Conservation (phyloP, 2,113 vertebrate species). For the Ariopsis seemanni region DNA sequence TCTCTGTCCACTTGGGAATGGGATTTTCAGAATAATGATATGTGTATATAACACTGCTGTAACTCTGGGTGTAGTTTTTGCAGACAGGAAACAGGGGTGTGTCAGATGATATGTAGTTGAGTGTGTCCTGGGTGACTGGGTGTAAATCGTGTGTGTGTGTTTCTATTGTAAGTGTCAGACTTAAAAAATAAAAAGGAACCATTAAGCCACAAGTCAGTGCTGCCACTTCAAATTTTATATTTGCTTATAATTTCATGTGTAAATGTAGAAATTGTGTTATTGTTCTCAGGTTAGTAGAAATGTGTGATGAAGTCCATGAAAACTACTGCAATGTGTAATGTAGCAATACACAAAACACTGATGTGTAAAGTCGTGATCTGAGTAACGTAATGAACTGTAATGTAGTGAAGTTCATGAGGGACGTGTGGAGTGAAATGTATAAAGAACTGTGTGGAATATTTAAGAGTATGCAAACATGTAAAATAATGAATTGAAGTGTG, state of each 20-base stretch:
- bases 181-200: not conserved
- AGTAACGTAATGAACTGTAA: not conserved
- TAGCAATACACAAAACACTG: not conserved
- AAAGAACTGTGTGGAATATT: not conserved
- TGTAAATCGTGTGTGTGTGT: constrained; percentile 14
- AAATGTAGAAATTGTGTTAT: not conserved
- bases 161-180: not conserved
- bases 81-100: constrained; percentile 18
- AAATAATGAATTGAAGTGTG: not conserved
- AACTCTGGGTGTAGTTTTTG: constrained; percentile 19
- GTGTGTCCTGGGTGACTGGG: constrained; percentile 1
- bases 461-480: not conserved
- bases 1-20: not conserved
- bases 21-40: constrained; percentile 19
- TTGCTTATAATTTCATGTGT: not conserved
- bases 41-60: constrained; percentile 6
- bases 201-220: not conserved
- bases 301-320: not conserved
- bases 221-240: not conserved
- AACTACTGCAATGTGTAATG: not conserved
- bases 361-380: not conserved
- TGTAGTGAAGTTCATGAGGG: not conserved
- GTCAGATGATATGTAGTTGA: constrained; percentile 6
- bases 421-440: not conserved
- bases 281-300: not conserved